These are phyloP conservation scores for Andrena dorsata DNA, from an alignment of 2,888 invertebrate species.

Conservation along the genomic window DNA sequence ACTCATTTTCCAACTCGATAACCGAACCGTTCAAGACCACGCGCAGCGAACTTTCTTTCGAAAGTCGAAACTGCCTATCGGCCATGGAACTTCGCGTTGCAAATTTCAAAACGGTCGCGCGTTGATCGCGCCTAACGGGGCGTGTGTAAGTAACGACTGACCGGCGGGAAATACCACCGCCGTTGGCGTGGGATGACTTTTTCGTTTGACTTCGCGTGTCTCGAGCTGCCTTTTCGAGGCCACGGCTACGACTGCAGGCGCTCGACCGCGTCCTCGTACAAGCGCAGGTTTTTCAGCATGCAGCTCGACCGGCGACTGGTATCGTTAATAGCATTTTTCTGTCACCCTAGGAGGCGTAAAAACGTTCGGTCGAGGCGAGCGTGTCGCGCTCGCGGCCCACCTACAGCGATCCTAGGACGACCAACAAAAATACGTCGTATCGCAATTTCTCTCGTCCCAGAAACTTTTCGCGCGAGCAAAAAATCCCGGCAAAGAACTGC, in stretches of 20 bases:
- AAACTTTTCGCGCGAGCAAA: not conserved
- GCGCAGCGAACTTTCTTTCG: conserved; percentile 63
- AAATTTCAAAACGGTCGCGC: conserved; percentile 13
- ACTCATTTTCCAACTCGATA: conserved; percentile 70
- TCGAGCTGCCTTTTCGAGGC: not conserved
- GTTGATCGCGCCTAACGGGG: not conserved
- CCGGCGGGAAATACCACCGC: too few species aligned
- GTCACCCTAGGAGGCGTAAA: conserved; percentile 36
- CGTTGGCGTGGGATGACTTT: not conserved
- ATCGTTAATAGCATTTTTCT: conserved; percentile 33
- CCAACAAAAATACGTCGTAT: not conserved
- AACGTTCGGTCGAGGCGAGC: conserved; percentile 51
- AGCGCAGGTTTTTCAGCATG: not conserved
- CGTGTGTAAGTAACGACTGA: not conserved
- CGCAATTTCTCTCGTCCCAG: conserved; percentile 1
- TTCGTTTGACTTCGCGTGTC: not conserved
- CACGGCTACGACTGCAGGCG: too few species aligned
- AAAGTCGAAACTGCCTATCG: conserved; percentile 16
- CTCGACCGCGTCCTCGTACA: too few species aligned
- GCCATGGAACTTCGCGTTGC: conserved; percentile 7
- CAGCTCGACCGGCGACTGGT: not conserved
- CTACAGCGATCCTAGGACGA: not conserved
- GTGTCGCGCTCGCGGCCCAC: conserved; percentile 49
- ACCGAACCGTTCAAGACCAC: conserved; percentile 60
- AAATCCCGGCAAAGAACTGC: not conserved